Evolutionary conservation across 2,888 invertebrate genomes (phyloP), one percentile per base, ranked within the genome.

Genomic region (Ferrisia virgata): DNA sequence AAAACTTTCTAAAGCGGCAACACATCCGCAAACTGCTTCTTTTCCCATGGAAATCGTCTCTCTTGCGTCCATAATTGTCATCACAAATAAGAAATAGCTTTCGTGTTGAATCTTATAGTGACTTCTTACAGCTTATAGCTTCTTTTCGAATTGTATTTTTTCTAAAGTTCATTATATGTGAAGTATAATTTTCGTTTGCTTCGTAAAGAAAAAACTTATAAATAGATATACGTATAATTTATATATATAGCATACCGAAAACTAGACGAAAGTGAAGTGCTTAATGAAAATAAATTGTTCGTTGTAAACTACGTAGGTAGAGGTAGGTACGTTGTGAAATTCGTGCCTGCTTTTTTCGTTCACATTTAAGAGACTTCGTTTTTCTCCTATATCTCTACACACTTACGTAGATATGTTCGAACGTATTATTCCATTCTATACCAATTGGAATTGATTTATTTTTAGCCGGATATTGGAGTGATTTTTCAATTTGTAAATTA

Each of bases 311-410:
- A n/a, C n/a, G n/a, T n/a, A n/a, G n/a, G n/a, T n/a, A n/a, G n/a
- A n/a, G 72, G 22, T 76, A 76, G 36, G 36, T 76, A 36, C 72
- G 72, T 76, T 76, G 72, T 76, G 33, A 76, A 76, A 76, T 36
- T 76, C 36, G 15, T 33, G 69, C 69, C 15, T 18, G 15, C 18
- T 22, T 18, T 36, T 18, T 36, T 6, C 36, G 13, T 22, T 18
- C 6, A 36, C 36, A 33, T 76, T 36, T 18, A 22, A 33, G 72
- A 76, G 72, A 18, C 33, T 76, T 76, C 72, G 72, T 76, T 76
- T 76, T 76, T 76, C 72, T 76, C 36, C 33, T 76, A 76, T 76
- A 76, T 76, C 33, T 76, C 72, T n/a, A n/a, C n/a, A n/a, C n/a
- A n/a, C n/a, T n/a, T 31, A 33, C 36, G 31, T 69, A 31, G 11